Base-by-base conservation (phyloP, 2,888 invertebrate species). In the Xestoiulus laeticollis region DNA sequence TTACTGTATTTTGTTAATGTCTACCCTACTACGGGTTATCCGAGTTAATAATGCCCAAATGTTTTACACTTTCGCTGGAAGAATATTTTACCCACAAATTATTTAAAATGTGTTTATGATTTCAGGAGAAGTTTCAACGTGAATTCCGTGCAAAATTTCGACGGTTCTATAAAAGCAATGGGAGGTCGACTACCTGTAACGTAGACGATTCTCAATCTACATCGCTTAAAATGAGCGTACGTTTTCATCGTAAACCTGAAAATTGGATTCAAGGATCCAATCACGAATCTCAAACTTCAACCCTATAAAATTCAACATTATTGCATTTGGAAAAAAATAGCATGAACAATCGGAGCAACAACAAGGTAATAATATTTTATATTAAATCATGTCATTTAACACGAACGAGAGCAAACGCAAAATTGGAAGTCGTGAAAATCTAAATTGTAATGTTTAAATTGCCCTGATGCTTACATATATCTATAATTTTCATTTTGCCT, bases 71-170 rank as follows among this genome's bases (percentile, higher is more conserved):
- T n/a, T n/a, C n/a, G n/a, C n/a, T n/a, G n/a, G n/a, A n/a, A n/a
- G n/a, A n/a, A n/a, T n/a, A n/a, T n/a, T n/a, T n/a, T n/a, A n/a
- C n/a, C n/a, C n/a, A n/a, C n/a, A n/a, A n/a, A n/a, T n/a, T n/a
- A n/a, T n/a, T n/a, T n/a, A n/a, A n/a, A n/a, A n/a, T 22, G 5
- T 85, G 6, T 85, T 85, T 85, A 43, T 12, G n/a, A 43, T 85
- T 85, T 43, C 30, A 88, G 88, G 87, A 88, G 85, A 88, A 83
- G 78, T 88, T 88, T 78, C 53, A 88, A 78, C 85, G 88, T 16
- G 88, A 88, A 78, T 88, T 88, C 32, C 87, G 85, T 26, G 16
- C 43, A 30, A 85, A 48, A 88, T 48, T 53, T 43, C 44, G 22
- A 5, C 53, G 16, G 2, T 88, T 38, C 53, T 38, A 12, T 32